Evolutionary conservation across 2,113 vertebrate genomes (phyloP).

Genomic region (Silurus glanis): DNA sequence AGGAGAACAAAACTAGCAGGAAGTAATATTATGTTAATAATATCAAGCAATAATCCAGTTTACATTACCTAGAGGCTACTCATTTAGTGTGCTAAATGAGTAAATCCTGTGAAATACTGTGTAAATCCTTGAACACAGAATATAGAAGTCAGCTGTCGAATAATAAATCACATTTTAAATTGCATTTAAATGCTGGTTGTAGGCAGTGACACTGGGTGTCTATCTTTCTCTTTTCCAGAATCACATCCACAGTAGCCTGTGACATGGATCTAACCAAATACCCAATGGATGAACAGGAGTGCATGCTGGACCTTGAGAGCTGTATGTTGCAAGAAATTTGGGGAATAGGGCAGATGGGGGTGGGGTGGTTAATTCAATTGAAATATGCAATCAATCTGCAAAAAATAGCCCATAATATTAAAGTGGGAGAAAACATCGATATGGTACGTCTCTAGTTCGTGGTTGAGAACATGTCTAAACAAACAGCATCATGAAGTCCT

Average conservation of each 20-base stretch:
- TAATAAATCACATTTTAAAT: neutral
- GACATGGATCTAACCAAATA: slow-evolving; percentile 99
- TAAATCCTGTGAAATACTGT: neutral
- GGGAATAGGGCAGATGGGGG: too few relatives aligned
- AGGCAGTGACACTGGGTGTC: neutral
- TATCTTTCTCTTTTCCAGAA: slow-evolving; percentile 60
- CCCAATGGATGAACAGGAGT: slow-evolving; percentile 97
- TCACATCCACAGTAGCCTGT: slow-evolving; percentile 93
- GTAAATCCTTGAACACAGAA: neutral
- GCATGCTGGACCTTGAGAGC: slow-evolving; percentile 94
- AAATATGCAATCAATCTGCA: neutral
- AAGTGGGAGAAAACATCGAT: neutral
- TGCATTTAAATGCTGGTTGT: neutral
- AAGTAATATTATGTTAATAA: neutral
- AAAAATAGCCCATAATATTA: neutral
- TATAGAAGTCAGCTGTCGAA: neutral
- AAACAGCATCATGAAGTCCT: neutral
- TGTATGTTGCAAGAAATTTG: slow-evolving; percentile 75
- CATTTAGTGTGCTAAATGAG: neutral
- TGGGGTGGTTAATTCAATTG: neutral
- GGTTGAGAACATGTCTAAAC: neutral
- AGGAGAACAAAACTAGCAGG: neutral
- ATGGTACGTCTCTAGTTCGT: neutral
- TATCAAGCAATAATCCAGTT: neutral
- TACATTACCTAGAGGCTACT: neutral